These are phyloP conservation scores for Erpetoichthys calabaricus DNA, from an alignment of 2,797 vertebrate species.

Conservation along the genomic window DNA sequence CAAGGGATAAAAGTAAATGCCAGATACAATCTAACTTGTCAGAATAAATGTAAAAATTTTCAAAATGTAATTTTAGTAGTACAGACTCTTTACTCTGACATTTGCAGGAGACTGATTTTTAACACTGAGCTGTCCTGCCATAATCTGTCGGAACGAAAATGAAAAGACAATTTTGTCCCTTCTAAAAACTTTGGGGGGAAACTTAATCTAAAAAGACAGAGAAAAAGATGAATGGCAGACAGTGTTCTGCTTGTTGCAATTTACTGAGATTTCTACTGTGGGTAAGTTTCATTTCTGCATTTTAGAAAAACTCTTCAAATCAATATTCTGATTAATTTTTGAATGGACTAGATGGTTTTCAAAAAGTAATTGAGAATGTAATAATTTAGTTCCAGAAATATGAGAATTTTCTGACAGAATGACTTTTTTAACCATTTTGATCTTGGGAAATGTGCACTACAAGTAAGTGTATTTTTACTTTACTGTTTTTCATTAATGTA, in stretches of 20 bases:
- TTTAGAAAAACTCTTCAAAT: neutral
- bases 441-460: too few species aligned
- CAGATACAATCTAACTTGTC: constrained; percentile 6
- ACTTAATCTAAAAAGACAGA: neutral
- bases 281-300: neutral
- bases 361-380: neutral
- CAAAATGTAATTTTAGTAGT: constrained; percentile 4
- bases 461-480: too few species aligned
- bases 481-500: too few species aligned
- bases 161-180: neutral
- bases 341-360: neutral
- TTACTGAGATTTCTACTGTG: neutral
- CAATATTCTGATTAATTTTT: neutral
- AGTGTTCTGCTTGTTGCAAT: neutral
- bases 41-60: neutral
- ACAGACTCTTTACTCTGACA: constrained; percentile 1
- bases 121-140: neutral
- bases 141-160: neutral
- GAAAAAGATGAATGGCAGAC: neutral
- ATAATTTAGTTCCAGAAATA: too few species aligned
- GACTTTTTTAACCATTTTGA: too few species aligned
- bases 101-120: neutral
- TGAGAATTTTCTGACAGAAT: too few species aligned
- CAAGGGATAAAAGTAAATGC: constrained; percentile 9
- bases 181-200: neutral